Percentiles rank a stretch among this genome's conserved stretches.
phyloP scores from a whole-genome alignment of 1,140 invertebrate genomes.

The Drosophila serrata region DNA sequence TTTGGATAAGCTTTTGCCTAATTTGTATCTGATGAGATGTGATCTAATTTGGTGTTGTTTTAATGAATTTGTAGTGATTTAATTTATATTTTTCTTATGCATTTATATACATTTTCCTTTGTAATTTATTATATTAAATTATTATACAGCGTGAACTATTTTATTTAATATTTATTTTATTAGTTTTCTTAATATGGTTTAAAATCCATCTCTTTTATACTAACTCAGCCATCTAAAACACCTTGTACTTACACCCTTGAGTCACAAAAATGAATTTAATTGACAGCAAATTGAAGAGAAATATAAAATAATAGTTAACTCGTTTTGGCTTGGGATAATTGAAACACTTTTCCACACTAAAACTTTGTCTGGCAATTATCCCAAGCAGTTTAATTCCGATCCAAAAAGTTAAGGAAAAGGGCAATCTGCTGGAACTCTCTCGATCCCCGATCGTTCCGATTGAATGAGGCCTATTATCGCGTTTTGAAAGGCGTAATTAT shows the following conservation, averaged over 20 bases:
- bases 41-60: not conserved
- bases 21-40: slow-evolving; percentile 1
- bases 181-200: not conserved
- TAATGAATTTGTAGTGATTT: not conserved
- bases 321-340: slow-evolving; percentile 24
- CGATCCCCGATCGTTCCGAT: slow-evolving; percentile 8
- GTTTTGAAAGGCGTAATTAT: slow-evolving; percentile 80
- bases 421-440: slow-evolving; percentile 46
- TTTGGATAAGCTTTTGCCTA: not conserved
- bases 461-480: slow-evolving; percentile 80
- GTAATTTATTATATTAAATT: not conserved
- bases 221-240: not conserved
- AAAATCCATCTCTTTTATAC: too few relatives aligned
- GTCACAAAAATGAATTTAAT: not conserved
- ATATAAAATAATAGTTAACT: not conserved
- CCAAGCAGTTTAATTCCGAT: not conserved
- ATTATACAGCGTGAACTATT: not conserved
- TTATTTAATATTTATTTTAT: not conserved
- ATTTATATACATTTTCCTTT: not conserved
- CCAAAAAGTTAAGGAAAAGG: slow-evolving; percentile 35
- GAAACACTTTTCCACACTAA: slow-evolving; percentile 26
- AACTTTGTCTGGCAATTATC: slow-evolving; percentile 69
- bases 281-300: not conserved
- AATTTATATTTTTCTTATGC: not conserved
- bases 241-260: not conserved